Base-by-base conservation (phyloP, 53 echinoderm and acorn worm genomes). In the Antedon mediterranea region DNA sequence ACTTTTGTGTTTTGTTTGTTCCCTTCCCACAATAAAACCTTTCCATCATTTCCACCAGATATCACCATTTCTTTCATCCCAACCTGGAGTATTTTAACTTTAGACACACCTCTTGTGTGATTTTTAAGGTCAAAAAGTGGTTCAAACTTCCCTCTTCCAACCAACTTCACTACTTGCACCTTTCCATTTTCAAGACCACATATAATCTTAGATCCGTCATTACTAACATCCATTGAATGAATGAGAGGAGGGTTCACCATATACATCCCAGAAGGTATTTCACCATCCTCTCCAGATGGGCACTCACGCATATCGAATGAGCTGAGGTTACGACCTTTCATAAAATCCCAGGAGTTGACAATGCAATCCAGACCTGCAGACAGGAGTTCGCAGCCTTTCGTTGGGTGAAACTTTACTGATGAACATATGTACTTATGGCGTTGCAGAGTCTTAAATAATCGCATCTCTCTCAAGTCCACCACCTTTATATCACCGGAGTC, bases 31-130 rank as follows among this genome's bases (percentile, higher is more conserved):
- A 88, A 43, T 9, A 88, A 34, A 4, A 88, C 29, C 72, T 70
- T 81, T 30, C 88, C 84, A 73, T 88, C 88, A 29, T 88, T 88
- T 20, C 88, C 88, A 29, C 84, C 88, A 28, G 88, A 76, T 29
- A 88, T 33, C 26, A 88, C 30, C 14, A 74, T 57, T 29, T 85
- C 77, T 29, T 76, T 81, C 18, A 81, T 73, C 30, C 20, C 5
- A 6, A 75, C 37, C 11, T 80, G 79, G 28, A 76, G 34, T 37
- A 81, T 84, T 28, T 76, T 34, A 18, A 88, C 81, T 75, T 88
- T 84, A 0, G 88, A 84, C 29, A 88, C 88, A 43, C 88, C 88
- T 18, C 71, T 80, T 41, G 77, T 78, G 72, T 88, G 88, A 9
- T 84, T 88, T 0, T 28, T 77, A 28, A 88, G 34, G 31, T 34